Base-by-base conservation (phyloP, 92 coral and sea anemone species). In the Palythoa caribaeorum region DNA sequence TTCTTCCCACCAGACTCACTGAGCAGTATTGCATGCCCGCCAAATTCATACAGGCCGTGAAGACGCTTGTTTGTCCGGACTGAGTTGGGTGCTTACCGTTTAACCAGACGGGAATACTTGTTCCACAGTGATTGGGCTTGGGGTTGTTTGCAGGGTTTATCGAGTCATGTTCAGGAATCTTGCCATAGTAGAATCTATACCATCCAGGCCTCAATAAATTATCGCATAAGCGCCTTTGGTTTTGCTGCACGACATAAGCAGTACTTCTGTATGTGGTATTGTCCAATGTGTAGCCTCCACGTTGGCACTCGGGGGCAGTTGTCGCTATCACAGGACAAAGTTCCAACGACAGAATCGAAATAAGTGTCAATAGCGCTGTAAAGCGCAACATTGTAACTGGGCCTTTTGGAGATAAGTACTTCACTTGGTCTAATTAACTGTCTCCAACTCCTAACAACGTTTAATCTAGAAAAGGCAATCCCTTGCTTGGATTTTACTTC, bases 121-220 rank as follows among this genome's bases (percentile, higher is more conserved):
- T 55, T 55, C 72, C 72, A 66, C 72, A 66, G 35, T 66, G 38
- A 66, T 66, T 16, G 36, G 72, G 9, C 72, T 17, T 0, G 0
- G 72, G 72, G 72, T 66, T 66, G 10, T 66, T 66, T 21, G 37
- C 72, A 66, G 36, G 9, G 10, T 66, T 66, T 6, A 9, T 17
- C 36, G 72, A 66, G 37, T 66, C 72, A 9, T 66, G 35, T 17
- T 66, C 72, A 66, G 72, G 72, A 17, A 66, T 66, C 36, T 66
- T 66, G 36, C 72, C 72, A 35, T 66, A 17, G 72, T 16, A 66
- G 72, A 66, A 66, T 21, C 72, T 66, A 21, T 66, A 66, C 72
- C 72, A 66, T 66, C 72, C 37, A 16, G 72, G 72, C 4, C 3
- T 66, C n/a, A 66, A 3, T 66, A 66, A 66, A 21, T 17, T 1